Evolutionary conservation across 2,113 vertebrate genomes (phyloP), one percentile per base, ranked within the genome.

Genomic region (Seriola dumerili): DNA sequence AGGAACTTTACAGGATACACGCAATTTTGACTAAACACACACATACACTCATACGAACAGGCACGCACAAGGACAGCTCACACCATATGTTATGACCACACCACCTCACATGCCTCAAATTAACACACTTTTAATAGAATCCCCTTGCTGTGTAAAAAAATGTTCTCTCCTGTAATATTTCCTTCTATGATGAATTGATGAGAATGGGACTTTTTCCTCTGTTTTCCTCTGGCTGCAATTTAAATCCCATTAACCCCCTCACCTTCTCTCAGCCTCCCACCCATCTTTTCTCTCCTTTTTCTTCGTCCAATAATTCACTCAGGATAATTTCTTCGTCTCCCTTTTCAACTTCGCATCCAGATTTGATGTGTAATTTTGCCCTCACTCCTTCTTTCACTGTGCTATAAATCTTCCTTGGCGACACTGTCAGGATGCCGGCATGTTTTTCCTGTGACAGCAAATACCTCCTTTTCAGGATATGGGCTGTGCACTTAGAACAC

Each of bases 361-460:
- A 83, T 80, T 67, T 63, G 21, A 54, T 58, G 55, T 70, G 42
- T 70, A 72, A 64, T 75, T 81, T 46, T 76, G 62, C 42, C 78
- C 81, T 83, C 40, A 23, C 59, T 55, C 67, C 62, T 38, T 78
- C 75, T 67, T 38, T 75, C 70, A 38, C 63, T 46, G 21, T 3
- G 17, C 78, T 42, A 87, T 91, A 81, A 93, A 93, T 94, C 81
- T 90, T 86, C 36, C 55, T 13, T 59, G 86, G 83, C 58, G 59
- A 92, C 80, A 82, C 78, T 74, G 80, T 84, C 73, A 86, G 73
- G 72, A 85, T 40, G 68, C 65, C 73, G 40, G 48, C 76, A 76
- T 89, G 62, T 91, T 91, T 91, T 89, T 89, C 77, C 77, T 50
- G 72, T 80, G 79, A 89, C 80, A 87, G 80, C 84, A 91, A 90